Conservation (phyloP, 2,797 vertebrate species). For the Notolepis coatsorum region DNA sequence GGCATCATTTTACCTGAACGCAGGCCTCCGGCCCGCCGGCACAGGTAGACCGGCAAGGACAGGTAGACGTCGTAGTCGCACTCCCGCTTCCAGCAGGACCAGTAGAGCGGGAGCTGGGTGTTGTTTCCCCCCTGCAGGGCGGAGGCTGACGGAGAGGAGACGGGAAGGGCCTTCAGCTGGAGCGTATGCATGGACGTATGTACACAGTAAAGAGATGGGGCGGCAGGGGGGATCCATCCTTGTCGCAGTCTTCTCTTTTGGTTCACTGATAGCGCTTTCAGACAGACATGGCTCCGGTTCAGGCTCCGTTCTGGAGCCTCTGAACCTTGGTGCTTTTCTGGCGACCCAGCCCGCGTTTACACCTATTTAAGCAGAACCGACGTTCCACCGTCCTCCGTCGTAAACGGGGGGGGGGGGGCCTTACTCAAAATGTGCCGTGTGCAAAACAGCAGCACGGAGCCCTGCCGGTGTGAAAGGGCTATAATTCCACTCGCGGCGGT, state of each 20-base stretch:
- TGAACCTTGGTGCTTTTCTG: too few species aligned
- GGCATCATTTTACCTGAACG: conserved; percentile 83
- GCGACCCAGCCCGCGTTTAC: too few species aligned
- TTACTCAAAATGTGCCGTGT: too few species aligned
- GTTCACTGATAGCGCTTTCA: not conserved
- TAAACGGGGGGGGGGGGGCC: too few species aligned
- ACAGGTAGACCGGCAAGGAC: conserved; percentile 87
- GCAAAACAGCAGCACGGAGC: too few species aligned
- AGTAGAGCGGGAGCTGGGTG: conserved; percentile 85
- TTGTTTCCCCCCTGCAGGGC: conserved; percentile 84
- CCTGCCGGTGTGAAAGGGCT: too few species aligned
- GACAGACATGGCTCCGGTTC: too few species aligned
- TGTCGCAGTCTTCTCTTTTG: not conserved
- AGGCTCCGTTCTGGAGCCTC: too few species aligned
- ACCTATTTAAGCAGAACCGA: too few species aligned
- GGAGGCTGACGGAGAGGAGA: conserved; percentile 82
- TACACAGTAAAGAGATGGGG: not conserved
- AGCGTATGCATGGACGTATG: conserved; percentile 34
- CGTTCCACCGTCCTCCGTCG: too few species aligned
- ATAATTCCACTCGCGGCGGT: too few species aligned
- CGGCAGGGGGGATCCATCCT: not conserved
- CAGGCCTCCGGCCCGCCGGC: conserved; percentile 85
- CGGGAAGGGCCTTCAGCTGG: conserved; percentile 67
- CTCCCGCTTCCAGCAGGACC: conserved; percentile 88
- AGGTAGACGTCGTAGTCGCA: conserved; percentile 88